A percentile compares a stretch with the other conserved stretches of the same genome.
phyloP scores from a whole-genome alignment of 2,888 invertebrate species.

The Tetanocera ferruginea region DNA sequence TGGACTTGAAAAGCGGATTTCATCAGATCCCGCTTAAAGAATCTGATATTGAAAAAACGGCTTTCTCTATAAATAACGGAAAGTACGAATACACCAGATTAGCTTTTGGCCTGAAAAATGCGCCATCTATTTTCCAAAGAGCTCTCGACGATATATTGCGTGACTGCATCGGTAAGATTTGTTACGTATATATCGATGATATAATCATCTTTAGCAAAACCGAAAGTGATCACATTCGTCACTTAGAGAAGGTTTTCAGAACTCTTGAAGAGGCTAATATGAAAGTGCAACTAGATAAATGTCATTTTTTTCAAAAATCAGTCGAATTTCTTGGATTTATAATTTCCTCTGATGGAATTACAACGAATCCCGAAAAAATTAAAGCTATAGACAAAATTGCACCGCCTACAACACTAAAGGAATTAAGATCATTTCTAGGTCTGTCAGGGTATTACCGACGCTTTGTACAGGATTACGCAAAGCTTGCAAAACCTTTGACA shows the following conservation, averaged over 20 bases:
- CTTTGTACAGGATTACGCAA: constrained; percentile 7
- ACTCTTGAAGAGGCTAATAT: too few species aligned
- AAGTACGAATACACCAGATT: not conserved
- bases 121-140: constrained; percentile 30
- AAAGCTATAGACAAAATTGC: too few species aligned
- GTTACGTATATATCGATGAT: constrained; percentile 34
- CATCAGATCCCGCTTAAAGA: too few species aligned
- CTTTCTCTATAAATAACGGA: constrained; percentile 5
- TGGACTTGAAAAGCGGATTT: too few species aligned
- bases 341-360: not conserved
- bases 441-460: constrained; percentile 12
- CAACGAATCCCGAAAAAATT: constrained; percentile 2
- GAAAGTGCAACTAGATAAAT: constrained; percentile 2
- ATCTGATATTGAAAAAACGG: too few species aligned
- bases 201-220: constrained; percentile 19
- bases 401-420: too few species aligned
- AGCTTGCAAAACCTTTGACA: constrained; percentile 22
- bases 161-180: constrained; percentile 25
- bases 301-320: not conserved
- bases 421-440: too few species aligned
- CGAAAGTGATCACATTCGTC: not conserved
- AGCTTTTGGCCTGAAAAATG: constrained; percentile 29
- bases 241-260: not conserved
- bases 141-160: too few species aligned
- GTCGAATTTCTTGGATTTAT: constrained; percentile 23